Evolutionary conservation across 2,888 invertebrate species (phyloP).

Genomic region (Deladenus siricidicola): DNA sequence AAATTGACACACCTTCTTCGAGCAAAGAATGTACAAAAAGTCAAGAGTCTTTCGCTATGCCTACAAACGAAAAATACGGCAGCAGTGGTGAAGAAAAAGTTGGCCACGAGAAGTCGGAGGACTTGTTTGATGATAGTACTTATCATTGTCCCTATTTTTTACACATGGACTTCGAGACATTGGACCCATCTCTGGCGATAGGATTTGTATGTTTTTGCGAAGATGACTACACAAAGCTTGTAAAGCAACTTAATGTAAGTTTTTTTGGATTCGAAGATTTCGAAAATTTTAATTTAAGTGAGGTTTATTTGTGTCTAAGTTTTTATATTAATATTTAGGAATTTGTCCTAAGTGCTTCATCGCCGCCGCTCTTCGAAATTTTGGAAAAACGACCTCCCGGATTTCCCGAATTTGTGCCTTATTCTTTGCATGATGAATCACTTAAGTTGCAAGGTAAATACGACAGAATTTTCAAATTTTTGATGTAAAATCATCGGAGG

Average conservation of each 20-base stretch:
- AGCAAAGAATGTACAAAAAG: background rate
- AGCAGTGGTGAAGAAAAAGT: background rate
- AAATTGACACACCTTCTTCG: no score
- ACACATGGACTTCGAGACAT: slow-evolving; percentile 46
- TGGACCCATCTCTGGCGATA: slow-evolving; percentile 52
- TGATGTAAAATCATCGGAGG: no score
- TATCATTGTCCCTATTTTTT: slow-evolving; percentile 50
- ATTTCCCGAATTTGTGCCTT: slow-evolving; percentile 50
- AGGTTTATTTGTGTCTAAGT: background rate
- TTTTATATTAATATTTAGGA: slow-evolving; percentile 23
- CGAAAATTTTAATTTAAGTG: background rate
- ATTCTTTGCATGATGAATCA: slow-evolving; percentile 38
- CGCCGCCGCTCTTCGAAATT: slow-evolving; percentile 49
- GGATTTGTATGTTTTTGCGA: slow-evolving; percentile 40
- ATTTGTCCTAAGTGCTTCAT: slow-evolving; percentile 35
- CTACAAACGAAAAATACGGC: background rate
- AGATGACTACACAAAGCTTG: slow-evolving; percentile 38
- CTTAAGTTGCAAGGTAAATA: slow-evolving; percentile 21
- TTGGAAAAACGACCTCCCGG: slow-evolving; percentile 45
- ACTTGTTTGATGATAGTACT: slow-evolving; percentile 39
- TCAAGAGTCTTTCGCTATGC: background rate
- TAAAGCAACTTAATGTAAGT: slow-evolving; percentile 21
- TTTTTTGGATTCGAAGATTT: background rate
- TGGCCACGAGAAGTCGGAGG: background rate
- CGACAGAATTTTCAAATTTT: no score